phyloP scores from a whole-genome alignment of 1,140 invertebrate genomes.

The Ooceraea biroi region DNA sequence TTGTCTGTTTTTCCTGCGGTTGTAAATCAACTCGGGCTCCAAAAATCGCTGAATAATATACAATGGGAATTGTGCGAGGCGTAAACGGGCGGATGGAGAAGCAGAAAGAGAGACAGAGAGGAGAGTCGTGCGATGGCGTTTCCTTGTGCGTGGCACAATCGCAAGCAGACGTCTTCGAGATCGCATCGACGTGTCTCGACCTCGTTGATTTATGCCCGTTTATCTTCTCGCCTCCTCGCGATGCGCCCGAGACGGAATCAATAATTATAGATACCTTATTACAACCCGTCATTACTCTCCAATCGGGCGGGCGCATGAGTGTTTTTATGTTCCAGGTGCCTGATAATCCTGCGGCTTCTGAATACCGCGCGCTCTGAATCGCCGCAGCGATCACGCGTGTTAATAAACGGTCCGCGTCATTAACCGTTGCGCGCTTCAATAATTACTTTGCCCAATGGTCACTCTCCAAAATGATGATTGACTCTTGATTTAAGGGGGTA shows the following conservation, averaged over 20 bases:
- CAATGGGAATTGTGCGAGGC: constrained; percentile 28
- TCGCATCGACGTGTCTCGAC: constrained; percentile 27
- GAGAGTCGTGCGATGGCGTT: constrained; percentile 11
- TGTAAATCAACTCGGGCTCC: constrained; percentile 20
- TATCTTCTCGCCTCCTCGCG: constrained; percentile 41
- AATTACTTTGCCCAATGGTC: no score
- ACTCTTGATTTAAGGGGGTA: no score
- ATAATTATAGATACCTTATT: constrained; percentile 69
- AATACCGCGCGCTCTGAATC: not conserved
- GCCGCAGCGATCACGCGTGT: no score
- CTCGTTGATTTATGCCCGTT: constrained; percentile 61
- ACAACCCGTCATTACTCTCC: constrained; percentile 26
- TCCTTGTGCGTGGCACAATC: not conserved
- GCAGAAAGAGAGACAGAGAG: not conserved
- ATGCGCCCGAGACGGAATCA: constrained; percentile 55
- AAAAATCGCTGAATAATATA: constrained; percentile 25
- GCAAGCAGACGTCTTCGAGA: constrained; percentile 31
- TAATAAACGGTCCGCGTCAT: no score
- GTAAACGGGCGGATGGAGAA: not conserved
- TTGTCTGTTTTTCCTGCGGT: not conserved
- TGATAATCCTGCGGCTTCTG: constrained; percentile 8
- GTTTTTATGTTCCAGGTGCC: constrained; percentile 12
- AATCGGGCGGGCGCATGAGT: not conserved
- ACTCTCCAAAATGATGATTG: no score
- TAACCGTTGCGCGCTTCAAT: no score